Percentiles rank a stretch among this genome's conserved stretches.
Conservation (phyloP, 2,888 invertebrate species). For the Copidosoma aretas region DNA sequence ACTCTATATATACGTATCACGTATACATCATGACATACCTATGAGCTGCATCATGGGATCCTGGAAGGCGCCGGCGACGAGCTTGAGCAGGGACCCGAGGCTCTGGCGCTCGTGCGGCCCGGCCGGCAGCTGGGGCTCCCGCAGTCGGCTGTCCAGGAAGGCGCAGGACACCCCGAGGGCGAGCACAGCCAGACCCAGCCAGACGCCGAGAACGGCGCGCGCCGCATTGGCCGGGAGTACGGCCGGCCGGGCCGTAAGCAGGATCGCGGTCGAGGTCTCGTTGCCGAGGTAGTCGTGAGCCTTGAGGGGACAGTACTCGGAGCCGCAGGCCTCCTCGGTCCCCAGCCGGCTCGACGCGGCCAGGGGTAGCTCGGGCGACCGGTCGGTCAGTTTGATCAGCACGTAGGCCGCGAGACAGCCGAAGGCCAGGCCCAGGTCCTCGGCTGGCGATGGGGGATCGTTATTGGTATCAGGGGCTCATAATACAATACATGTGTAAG, state of each 20-base stretch:
- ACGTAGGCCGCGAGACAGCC: constrained; percentile 56
- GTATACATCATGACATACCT: too few species aligned
- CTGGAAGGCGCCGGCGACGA: constrained; percentile 65
- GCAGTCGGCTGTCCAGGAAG: constrained; percentile 57
- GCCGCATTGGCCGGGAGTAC: constrained; percentile 48
- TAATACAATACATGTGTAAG: too few species aligned
- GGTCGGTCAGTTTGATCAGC: constrained; percentile 53
- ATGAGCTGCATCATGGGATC: constrained; percentile 74
- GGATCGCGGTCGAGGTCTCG: constrained; percentile 12
- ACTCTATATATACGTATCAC: too few species aligned
- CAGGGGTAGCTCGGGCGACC: constrained; percentile 35
- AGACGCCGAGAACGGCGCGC: constrained; percentile 55
- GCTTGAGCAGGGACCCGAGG: constrained; percentile 58
- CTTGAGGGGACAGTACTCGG: constrained; percentile 57
- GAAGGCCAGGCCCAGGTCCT: constrained; percentile 58
- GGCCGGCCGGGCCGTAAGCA: constrained; percentile 46
- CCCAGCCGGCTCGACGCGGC: constrained; percentile 43
- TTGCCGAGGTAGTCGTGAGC: constrained; percentile 32
- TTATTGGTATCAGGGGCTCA: too few species aligned
- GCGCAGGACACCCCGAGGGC: constrained; percentile 57
- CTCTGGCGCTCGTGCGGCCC: constrained; percentile 44
- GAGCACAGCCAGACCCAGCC: constrained; percentile 55
- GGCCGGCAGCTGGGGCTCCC: constrained; percentile 53
- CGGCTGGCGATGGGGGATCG: constrained; percentile 36
- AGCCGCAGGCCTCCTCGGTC: constrained; percentile 54